Evolutionary conservation across 1,140 invertebrate genomes (phyloP).

Genomic region (Wiebesia pumilae): DNA sequence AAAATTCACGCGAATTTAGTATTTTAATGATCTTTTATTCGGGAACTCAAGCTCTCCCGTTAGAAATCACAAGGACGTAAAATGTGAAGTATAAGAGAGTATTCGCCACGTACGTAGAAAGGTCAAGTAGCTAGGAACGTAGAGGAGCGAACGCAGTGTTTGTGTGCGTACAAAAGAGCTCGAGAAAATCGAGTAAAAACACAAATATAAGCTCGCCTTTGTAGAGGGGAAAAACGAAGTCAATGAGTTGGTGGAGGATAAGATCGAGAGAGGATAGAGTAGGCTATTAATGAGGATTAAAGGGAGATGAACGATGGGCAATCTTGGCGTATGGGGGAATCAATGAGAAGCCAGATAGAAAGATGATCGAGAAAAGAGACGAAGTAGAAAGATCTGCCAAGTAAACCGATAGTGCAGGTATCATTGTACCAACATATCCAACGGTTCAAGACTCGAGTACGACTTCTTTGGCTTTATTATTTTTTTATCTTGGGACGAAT

Average conservation of each 20-base stretch:
- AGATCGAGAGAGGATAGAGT: background rate
- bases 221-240: slow-evolving; percentile 36
- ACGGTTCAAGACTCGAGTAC: background rate
- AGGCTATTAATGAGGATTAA: slow-evolving; percentile 18
- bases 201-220: background rate
- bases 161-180: slow-evolving; percentile 34
- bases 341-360: background rate
- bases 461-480: background rate
- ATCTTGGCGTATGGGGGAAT: background rate
- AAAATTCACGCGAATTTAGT: background rate
- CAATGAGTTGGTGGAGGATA: slow-evolving; percentile 33
- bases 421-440: too few species aligned
- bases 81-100: background rate
- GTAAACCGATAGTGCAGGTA: background rate
- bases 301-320: background rate
- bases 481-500: background rate
- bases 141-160: background rate
- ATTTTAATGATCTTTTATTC: background rate
- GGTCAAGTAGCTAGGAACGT: background rate
- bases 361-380: slow-evolving; percentile 15
- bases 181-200: slow-evolving; percentile 38
- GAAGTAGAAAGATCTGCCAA: background rate
- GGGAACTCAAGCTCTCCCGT: background rate
- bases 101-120: background rate
- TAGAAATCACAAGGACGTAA: background rate